Base-by-base conservation (phyloP, 2,797 vertebrate species). In the Chromobotia macracanthus region DNA sequence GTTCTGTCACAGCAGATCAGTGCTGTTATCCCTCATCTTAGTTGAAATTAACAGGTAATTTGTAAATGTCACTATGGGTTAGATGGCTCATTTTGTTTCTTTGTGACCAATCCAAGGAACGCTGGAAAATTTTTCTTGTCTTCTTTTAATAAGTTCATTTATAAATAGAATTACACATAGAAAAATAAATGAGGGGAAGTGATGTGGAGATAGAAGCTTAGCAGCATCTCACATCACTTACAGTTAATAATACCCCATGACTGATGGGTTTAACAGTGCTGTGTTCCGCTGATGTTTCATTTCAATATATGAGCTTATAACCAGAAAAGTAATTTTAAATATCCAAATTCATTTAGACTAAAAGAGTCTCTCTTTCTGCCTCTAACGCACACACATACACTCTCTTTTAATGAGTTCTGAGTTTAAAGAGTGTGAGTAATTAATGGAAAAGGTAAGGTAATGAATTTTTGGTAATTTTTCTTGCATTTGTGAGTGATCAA, bases 21-120 rank as follows among this genome's bases (percentile, higher is more conserved):
- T 92, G 93, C 95, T 93, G 95, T 96, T 96, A 98, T 98, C 95
- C 96, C 93, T 98, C 97, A 98, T 96, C 95, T 95, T 93, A 93
- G 94, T 96, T 95, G 95, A 97, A 98, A 99, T 98, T 97, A 98
- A 97, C 97, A 98, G 96, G 97, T 98, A 96, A 98, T 98, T 98
- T 98, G 96, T 98, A 97, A 97, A 97, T 95, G 97, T 98, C 97
- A 96, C 97, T 97, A 98, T 95, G 92, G 95, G 95, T 99, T 99
- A 98, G 96, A 94, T 91, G 90, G 92, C 95, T 98, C 96, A 97
- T 98, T 98, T 98, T 96, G 94, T 95, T 96, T 95, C 94, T 93
- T 94, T 95, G 93, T 94, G 95, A 96, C 95, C 96, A 95, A 95
- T 94, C 95, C 94, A 92, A 94, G 92, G 91, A 91, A 91, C 85